phyloP scores from a whole-genome alignment of 2,888 invertebrate species.

The Augiades crinisus region DNA sequence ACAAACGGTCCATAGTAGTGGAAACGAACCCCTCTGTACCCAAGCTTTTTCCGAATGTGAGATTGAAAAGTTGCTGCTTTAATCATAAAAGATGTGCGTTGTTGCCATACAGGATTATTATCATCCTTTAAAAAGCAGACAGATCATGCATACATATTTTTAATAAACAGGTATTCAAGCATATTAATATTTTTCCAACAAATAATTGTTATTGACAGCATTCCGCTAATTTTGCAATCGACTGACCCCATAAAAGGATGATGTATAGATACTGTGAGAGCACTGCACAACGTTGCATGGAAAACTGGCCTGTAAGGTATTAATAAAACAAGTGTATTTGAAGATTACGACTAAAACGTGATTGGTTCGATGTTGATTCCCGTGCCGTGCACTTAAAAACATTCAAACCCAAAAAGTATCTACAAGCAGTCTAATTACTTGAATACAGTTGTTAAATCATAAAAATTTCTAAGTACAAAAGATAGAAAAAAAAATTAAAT shows the following conservation, averaged over 20 bases:
- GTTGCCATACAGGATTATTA: too few relatives aligned
- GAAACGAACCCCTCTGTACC: too few relatives aligned
- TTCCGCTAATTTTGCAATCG: conserved; percentile 13
- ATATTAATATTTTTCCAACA: background rate
- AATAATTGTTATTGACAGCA: conserved; percentile 20
- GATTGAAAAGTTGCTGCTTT: too few relatives aligned
- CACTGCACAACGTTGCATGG: conserved; percentile 24
- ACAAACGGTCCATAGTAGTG: too few relatives aligned
- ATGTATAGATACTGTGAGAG: conserved; percentile 24
- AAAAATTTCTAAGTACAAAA: too few relatives aligned
- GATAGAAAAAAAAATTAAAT: too few relatives aligned
- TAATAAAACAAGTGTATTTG: conserved; percentile 1
- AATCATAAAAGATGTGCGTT: too few relatives aligned
- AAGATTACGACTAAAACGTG: background rate
- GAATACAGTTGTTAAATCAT: too few relatives aligned
- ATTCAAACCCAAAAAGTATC: background rate
- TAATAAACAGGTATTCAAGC: background rate
- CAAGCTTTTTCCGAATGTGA: too few relatives aligned
- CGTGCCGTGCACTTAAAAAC: background rate
- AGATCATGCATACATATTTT: background rate
- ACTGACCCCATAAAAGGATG: conserved; percentile 23
- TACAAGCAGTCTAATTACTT: background rate
- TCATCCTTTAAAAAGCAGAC: background rate
- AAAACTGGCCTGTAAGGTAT: conserved; percentile 22
- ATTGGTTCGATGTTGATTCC: too few relatives aligned